Evolutionary conservation across 1,140 invertebrate genomes (phyloP), one percentile per base, ranked within the genome.

Genomic region (Nasonia vitripennis): DNA sequence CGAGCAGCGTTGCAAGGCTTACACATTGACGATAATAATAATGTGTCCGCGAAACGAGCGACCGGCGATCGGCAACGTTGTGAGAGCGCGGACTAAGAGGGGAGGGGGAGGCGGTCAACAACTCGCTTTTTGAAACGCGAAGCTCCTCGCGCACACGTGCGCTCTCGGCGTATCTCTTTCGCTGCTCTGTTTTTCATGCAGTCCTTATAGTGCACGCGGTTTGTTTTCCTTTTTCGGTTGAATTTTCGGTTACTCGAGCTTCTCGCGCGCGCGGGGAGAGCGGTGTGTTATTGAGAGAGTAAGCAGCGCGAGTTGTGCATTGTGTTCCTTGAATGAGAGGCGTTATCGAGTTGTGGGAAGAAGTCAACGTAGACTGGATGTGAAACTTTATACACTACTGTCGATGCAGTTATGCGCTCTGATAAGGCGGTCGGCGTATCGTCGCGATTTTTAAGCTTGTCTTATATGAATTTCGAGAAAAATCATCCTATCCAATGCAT

Each of bases 41-140:
- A 74, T 74, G 80, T 81, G 48, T 81, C 14, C 48, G 48, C 70
- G 80, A 81, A 81, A 81, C 70, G 70, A 55, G 23, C 27, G 27
- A 9, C 70, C 41, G 34, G 34, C 3, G 80, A 81, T 81, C 80
- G 80, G 80, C 80, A 81, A 81, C 80, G 70, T 11, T 67, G 78
- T 80, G 31, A 55, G n/a, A 62, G n/a, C 4, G 45, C 7, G 31
- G 75, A 55, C 55, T 62, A n/a, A 34, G 27, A 67, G 48, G 45
- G 31, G 23, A 74, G 23, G 73, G 12, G 45, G 70, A 81, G 51
- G 48, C 80, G 70, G 68, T 81, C 48, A 81, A 55, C 34, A 51
- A 55, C 51, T 82, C 34, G 45, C 81, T 82, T 78, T 9, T 83
- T 86, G 48, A 87, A 90, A 89, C 70, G 74, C 70, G 41, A 87